Base-by-base conservation (phyloP, 1,140 invertebrate genomes). In the Anastrepha obliqua region DNA sequence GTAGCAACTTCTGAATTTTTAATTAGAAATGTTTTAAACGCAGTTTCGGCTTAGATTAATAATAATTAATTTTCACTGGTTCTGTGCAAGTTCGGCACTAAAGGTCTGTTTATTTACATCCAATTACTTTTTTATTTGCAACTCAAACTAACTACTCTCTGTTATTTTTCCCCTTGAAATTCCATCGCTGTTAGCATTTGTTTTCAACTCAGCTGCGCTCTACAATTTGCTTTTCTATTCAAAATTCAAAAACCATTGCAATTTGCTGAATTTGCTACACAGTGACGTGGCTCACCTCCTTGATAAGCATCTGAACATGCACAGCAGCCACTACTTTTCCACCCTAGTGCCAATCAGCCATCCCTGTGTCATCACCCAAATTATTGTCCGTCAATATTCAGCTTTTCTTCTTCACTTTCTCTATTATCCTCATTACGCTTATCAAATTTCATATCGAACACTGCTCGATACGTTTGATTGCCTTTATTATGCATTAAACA, bases 401-500 rank as follows among this genome's bases (percentile, higher is more conserved):
- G 42, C 67, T 44, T 17, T 39, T 47, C 67, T 39, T 44, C 13
- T 39, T 47, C 67, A 47, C 11, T 39, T 39, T 15, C 67, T 74
- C 67, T 74, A 47, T 74, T 74, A 74, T 74, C 3, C 15, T 74
- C 67, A 47, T 47, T 74, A 74, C 44, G 67, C 67, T n/a, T 74
- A 74, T 74, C 67, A 47, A 17, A 74, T 74, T 74, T 74, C 42
- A 55, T 13, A 74, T 74, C 17, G 39, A 74, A 74, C 67, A 42
- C 39, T 29, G 65, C 39, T 67, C 67, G 67, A 13, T 47, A 74
- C 44, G 6, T 7, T 39, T 11, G 39, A 6, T 74, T n/a, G 17
- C 42, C 67, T 4, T 74, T 74, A 70, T 44, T 74, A 15, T 47
- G 15, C 39, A 17, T 44, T 17, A 44, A 7, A 2, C 7, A 20